A percentile compares a stretch with the other conserved stretches of the same genome.
Conservation (phyloP, 2,113 vertebrate genomes). For the Mus musculus region DNA sequence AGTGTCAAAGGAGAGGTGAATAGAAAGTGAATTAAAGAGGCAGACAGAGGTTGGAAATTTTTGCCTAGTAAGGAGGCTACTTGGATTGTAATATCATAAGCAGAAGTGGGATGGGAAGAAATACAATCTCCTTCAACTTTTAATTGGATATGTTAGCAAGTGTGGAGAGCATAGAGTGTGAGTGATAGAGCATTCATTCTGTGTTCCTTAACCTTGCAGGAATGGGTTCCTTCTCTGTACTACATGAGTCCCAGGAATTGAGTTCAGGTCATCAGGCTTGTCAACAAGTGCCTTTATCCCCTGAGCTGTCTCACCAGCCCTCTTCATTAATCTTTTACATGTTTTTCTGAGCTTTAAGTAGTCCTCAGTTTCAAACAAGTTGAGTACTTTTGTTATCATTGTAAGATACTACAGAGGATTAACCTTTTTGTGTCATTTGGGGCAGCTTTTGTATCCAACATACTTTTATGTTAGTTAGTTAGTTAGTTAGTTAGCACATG, state of each 20-base stretch:
- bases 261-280: neutral
- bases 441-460: neutral
- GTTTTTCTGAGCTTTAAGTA: conserved; percentile 51
- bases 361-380: conserved; percentile 22
- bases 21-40: conserved; percentile 3
- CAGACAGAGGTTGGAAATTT: neutral
- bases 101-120: conserved; percentile 30
- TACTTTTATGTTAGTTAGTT: neutral
- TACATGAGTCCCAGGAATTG: neutral
- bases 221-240: neutral
- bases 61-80: neutral
- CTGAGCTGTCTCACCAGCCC: neutral
- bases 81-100: conserved; percentile 34
- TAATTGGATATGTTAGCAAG: neutral
- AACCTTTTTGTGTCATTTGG: conserved; percentile 1
- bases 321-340: neutral
- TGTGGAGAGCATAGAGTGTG: neutral
- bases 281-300: neutral
- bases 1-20: neutral
- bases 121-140: conserved; percentile 33
- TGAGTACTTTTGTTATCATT: neutral
- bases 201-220: neutral
- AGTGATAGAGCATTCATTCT: neutral
- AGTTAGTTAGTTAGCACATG: neutral
- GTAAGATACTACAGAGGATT: neutral